A percentile compares a stretch with the other conserved stretches of the same genome.
Evolutionary conservation across 2,797 vertebrate genomes (phyloP).

Genomic region (Chelonia mydas): DNA sequence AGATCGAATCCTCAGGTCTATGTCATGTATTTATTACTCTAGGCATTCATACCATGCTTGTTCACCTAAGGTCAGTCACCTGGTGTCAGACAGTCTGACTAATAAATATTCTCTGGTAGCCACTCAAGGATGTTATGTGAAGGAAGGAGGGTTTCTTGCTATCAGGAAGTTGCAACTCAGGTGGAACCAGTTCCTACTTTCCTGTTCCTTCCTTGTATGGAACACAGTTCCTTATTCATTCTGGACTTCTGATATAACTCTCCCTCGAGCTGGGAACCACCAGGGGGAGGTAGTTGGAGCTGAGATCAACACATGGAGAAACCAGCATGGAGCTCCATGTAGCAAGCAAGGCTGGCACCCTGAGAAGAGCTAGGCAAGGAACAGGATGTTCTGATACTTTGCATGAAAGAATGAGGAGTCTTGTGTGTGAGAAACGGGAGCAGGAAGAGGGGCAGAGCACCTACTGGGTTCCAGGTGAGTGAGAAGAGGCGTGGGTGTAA

Average conservation of each 20-base stretch:
- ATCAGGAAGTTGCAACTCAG: neutral
- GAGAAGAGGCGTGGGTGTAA: neutral
- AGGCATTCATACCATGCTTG: neutral
- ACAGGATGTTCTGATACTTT: neutral
- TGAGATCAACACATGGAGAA: neutral
- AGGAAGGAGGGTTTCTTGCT: neutral
- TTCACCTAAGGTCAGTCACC: neutral
- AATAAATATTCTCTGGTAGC: neutral
- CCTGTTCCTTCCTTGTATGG: neutral
- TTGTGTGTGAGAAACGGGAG: neutral
- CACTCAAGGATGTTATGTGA: neutral
- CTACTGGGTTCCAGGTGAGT: neutral
- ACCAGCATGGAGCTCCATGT: rapidly evolving
- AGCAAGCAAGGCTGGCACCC: neutral
- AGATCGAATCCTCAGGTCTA: neutral
- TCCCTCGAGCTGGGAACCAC: rapidly evolving
- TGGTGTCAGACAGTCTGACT: neutral
- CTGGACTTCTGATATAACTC: neutral
- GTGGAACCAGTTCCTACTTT: neutral
- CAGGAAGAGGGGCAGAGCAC: neutral
- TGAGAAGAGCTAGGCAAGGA: neutral
- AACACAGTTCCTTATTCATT: neutral
- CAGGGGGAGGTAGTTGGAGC: rapidly evolving
- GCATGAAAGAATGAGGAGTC: neutral
- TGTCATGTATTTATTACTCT: neutral